Conservation (phyloP, 1,140 invertebrate genomes). For the Drosophila azteca region DNA sequence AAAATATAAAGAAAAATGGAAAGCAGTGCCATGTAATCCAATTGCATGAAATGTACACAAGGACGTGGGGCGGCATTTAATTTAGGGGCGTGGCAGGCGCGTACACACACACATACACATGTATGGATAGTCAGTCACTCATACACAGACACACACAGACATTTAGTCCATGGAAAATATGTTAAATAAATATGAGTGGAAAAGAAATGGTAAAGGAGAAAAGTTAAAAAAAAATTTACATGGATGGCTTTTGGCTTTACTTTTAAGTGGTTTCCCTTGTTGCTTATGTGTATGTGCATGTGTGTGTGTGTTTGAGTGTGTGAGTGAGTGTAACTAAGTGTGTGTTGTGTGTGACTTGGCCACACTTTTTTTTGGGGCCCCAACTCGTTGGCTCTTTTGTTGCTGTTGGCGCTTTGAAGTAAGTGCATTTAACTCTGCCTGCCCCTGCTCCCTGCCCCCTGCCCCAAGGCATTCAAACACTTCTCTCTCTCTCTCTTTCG, state of each 20-base stretch:
- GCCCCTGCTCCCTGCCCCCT: neutral
- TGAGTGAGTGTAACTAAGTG: slow-evolving; percentile 43
- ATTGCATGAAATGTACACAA: slow-evolving; percentile 68
- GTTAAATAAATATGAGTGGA: slow-evolving; percentile 68
- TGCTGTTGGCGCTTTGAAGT: slow-evolving; percentile 69
- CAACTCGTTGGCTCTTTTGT: slow-evolving; percentile 65
- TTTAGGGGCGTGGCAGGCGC: slow-evolving; percentile 55
- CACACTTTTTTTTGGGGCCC: slow-evolving; percentile 58
- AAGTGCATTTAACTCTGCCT: slow-evolving; percentile 68
- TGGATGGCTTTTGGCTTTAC: slow-evolving; percentile 68
- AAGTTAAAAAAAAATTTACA: slow-evolving; percentile 74
- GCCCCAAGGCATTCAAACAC: neutral
- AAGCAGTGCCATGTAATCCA: slow-evolving; percentile 66
- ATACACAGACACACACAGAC: slow-evolving; percentile 1
- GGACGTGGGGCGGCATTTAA: slow-evolving; percentile 63
- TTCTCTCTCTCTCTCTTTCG: neutral
- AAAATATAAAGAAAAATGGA: slow-evolving; percentile 47
- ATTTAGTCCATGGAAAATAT: slow-evolving; percentile 54
- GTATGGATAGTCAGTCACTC: too few species aligned
- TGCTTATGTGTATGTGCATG: slow-evolving; percentile 36
- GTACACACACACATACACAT: slow-evolving; percentile 22
- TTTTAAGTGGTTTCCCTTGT: slow-evolving; percentile 76
- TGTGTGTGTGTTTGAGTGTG: slow-evolving; percentile 33
- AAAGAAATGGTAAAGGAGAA: slow-evolving; percentile 34
- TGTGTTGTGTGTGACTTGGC: slow-evolving; percentile 57